Conservation (phyloP, 2,888 invertebrate genomes). For the Dromius quadrimaculatus region DNA sequence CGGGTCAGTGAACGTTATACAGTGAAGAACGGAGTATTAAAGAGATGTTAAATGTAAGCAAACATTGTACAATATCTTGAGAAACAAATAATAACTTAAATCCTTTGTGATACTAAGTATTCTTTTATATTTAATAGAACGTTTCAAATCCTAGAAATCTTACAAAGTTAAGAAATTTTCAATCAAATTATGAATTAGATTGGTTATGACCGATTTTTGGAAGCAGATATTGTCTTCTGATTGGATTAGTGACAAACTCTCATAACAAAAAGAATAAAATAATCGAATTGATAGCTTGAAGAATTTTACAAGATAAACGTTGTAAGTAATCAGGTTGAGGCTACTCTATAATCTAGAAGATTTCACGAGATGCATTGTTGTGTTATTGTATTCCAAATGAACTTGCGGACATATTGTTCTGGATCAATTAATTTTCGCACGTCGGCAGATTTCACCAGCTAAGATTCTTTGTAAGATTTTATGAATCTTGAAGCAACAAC, state of each 20-base stretch:
- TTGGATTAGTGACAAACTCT: too few species aligned
- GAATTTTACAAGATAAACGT: conserved; percentile 7
- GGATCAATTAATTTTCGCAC: conserved; percentile 45
- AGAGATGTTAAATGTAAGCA: neutral
- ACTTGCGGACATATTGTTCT: conserved; percentile 39
- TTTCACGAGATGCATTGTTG: conserved; percentile 24
- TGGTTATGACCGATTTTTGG: too few species aligned
- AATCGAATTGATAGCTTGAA: too few species aligned
- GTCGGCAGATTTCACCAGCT: conserved; percentile 32
- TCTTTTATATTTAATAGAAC: neutral
- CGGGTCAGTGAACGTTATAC: neutral
- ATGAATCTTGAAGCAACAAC: conserved; percentile 4
- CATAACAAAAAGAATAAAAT: too few species aligned
- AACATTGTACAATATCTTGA: neutral
- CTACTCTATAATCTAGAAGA: neutral
- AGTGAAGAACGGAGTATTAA: too few species aligned
- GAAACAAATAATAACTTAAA: too few species aligned
- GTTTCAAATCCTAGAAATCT: neutral
- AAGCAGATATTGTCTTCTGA: too few species aligned
- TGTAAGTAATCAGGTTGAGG: neutral
- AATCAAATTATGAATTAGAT: neutral
- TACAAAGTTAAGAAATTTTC: neutral
- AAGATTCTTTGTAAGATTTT: conserved; percentile 29
- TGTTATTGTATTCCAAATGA: conserved; percentile 28
- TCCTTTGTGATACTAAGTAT: too few species aligned